A percentile compares a stretch with the other conserved stretches of the same genome.
These are phyloP conservation scores for Gobionotothen gibberifrons DNA, from an alignment of 2,797 vertebrate species.

Conservation along the genomic window DNA sequence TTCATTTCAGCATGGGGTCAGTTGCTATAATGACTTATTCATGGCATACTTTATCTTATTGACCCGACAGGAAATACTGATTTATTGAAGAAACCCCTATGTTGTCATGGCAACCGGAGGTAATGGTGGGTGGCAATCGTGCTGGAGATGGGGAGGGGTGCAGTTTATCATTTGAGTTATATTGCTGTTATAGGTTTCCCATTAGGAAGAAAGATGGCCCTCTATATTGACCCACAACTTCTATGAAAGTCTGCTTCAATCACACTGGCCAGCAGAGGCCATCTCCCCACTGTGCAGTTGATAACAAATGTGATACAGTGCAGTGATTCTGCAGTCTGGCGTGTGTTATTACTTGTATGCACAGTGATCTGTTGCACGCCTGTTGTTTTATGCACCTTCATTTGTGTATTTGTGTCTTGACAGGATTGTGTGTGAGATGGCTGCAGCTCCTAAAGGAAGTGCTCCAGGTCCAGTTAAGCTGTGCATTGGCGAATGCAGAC, in stretches of 20 bases:
- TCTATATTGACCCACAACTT: slow-evolving; percentile 78
- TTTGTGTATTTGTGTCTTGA: slow-evolving; percentile 36
- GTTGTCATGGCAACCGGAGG: slow-evolving; percentile 80
- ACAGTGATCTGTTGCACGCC: neutral
- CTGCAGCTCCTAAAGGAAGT: slow-evolving; percentile 83
- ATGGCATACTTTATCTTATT: slow-evolving; percentile 80
- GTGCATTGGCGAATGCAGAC: slow-evolving; percentile 93
- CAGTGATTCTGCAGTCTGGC: slow-evolving; percentile 27
- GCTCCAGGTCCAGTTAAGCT: slow-evolving; percentile 90
- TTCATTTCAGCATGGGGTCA: slow-evolving; percentile 77
- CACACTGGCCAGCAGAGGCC: slow-evolving; percentile 58
- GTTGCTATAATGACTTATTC: slow-evolving; percentile 82
- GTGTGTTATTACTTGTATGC: slow-evolving; percentile 46
- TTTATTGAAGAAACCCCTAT: slow-evolving; percentile 73
- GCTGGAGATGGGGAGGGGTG: slow-evolving; percentile 58
- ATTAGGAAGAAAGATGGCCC: slow-evolving; percentile 81
- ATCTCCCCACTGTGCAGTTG: slow-evolving; percentile 27
- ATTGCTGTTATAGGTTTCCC: slow-evolving; percentile 81
- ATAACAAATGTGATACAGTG: slow-evolving; percentile 50
- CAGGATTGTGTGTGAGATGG: slow-evolving; percentile 97
- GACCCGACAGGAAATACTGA: slow-evolving; percentile 82
- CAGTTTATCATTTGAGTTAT: slow-evolving; percentile 82
- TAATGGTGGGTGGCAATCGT: slow-evolving; percentile 80
- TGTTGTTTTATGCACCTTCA: neutral
- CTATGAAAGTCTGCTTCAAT: slow-evolving; percentile 78